Base-by-base conservation (phyloP, 2,888 invertebrate genomes). In the Leucoptera coffeella region DNA sequence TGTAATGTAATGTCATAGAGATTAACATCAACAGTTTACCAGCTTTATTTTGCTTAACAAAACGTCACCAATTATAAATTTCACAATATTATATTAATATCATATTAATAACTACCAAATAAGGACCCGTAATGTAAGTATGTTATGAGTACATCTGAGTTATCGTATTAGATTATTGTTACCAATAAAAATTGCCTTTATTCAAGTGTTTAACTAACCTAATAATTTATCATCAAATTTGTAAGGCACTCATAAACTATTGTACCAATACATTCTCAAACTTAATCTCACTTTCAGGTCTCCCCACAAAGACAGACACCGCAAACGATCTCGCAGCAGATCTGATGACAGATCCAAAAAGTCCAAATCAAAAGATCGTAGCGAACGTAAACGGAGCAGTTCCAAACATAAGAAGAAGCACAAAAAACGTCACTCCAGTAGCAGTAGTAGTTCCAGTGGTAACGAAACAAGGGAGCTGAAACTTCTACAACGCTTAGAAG, bases 401-500 rank as follows among this genome's bases (percentile, higher is more conserved):
- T n/a, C n/a, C n/a, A 50, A 49, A 26, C 49, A 55, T 24, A 54
- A 51, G 29, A 46, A 43, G 27, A 45, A 38, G 30, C 60, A 55
- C 32, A 60, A 55, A 30, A 52, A 50, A 32, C 57, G 53, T 32
- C 50, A 43, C 20, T 40, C 34, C 15, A 27, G 32, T 12, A 33
- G 32, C 13, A 37, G 39, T 4, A 41, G 45, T 3, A 46, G 52
- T 1, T 38, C 38, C 32, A 71, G 73, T 12, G 74, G 73, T 4
- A 54, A 57, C 30, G 58, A 53, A 25, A 65, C 73, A 25, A 60
- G 73, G 34, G 80, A 80, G 8, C 45, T 82, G 1, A 79, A 81
- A 41, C 45, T 90, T 13, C 46, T 91, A 34, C 75, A 85, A 45
- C 75, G 82, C 38, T 53, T 92, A 10, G 82, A 87, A 42, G 77